Evolutionary conservation across 64 coral and sea anemone genomes (phyloP).

Genomic region (Exaiptasia diaphana): DNA sequence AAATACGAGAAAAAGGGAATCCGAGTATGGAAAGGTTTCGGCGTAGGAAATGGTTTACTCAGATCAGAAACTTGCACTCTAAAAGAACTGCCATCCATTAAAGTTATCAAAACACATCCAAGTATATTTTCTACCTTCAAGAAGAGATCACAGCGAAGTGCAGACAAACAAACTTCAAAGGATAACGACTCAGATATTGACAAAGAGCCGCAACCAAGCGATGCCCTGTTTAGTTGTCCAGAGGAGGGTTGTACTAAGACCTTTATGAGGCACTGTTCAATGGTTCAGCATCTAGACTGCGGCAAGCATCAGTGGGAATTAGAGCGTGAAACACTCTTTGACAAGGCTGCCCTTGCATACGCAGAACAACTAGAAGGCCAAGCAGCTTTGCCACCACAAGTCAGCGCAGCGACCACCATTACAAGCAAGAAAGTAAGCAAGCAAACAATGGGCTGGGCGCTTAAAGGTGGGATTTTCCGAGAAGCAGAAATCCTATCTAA

Average conservation of each 20-base stretch:
- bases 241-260: too few species aligned
- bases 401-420: background rate
- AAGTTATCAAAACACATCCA: background rate
- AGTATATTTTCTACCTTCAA: background rate
- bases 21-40: slow-evolving; percentile 4
- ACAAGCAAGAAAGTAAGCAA: background rate
- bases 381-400: background rate
- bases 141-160: background rate
- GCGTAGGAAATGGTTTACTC: background rate
- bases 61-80: background rate
- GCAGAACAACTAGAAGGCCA: slow-evolving; percentile 5
- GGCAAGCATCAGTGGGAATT: too few species aligned
- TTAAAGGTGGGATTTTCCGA: background rate
- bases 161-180: background rate
- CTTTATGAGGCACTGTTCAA: too few species aligned
- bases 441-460: background rate
- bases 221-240: background rate
- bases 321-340: too few species aligned
- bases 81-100: background rate
- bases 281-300: too few species aligned
- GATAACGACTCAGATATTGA: background rate
- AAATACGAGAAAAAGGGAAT: background rate
- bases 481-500: background rate
- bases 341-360: background rate
- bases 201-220: background rate